Percentiles rank a stretch among this genome's conserved stretches.
Evolutionary conservation across 2,888 invertebrate genomes (phyloP).

Genomic region (Aphidius colemani): DNA sequence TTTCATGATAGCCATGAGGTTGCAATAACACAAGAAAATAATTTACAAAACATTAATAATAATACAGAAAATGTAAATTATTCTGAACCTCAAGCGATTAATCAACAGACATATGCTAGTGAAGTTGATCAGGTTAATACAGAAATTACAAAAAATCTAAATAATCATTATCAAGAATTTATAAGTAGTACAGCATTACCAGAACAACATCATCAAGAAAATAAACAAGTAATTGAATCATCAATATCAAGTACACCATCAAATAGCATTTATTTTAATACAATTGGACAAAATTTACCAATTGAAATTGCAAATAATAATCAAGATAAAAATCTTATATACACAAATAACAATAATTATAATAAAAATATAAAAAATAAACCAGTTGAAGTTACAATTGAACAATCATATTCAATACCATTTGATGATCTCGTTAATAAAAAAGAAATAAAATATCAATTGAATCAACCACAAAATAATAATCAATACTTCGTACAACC

Average conservation of each 20-base stretch:
- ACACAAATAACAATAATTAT: background rate
- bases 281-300: no score
- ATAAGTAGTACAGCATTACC: conserved; percentile 56
- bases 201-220: conserved; percentile 24
- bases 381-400: conserved; percentile 56
- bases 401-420: conserved; percentile 62
- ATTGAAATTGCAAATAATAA: no score
- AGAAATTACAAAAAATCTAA: background rate
- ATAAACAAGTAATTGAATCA: conserved; percentile 23
- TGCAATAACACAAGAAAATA: no score
- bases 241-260: conserved; percentile 11
- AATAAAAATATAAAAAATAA: background rate
- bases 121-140: no score
- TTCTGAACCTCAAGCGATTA: no score
- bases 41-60: no score
- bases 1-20: no score
- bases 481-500: no score
- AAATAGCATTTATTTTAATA: no score
- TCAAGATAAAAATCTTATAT: background rate
- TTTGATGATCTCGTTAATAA: conserved; percentile 67
- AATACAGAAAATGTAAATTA: no score
- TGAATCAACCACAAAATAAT: conserved; percentile 1
- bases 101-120: no score
- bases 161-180: background rate
- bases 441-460: conserved; percentile 43